Evolutionary conservation across 2,113 vertebrate species (phyloP).

Genomic region (Anarrhichthys ocellatus): DNA sequence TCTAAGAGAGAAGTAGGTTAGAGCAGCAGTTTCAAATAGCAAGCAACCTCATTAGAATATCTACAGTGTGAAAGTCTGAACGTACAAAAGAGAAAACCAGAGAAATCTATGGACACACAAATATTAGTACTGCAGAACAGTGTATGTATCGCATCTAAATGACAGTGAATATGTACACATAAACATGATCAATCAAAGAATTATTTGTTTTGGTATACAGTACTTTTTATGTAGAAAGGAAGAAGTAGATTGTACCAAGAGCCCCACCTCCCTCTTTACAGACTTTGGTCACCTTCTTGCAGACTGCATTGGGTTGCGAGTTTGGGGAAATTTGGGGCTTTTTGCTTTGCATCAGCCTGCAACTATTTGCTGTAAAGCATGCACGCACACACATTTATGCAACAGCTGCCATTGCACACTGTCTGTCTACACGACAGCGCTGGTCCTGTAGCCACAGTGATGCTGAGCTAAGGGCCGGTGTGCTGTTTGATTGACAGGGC

Average conservation of each 20-base stretch:
- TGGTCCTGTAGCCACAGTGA: slow-evolving; percentile 19
- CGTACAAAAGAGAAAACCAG: slow-evolving; percentile 9
- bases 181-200: not conserved
- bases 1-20: slow-evolving; percentile 64
- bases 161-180: slow-evolving; percentile 8
- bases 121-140: not conserved
- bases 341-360: slow-evolving; percentile 1
- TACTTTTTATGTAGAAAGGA: not conserved
- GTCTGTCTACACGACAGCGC: not conserved
- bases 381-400: slow-evolving; percentile 31
- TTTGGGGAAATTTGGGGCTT: slow-evolving; percentile 20
- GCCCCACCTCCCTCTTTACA: not conserved
- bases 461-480: slow-evolving; percentile 14
- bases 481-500: slow-evolving; percentile 61
- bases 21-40: slow-evolving; percentile 61
- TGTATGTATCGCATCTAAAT: slow-evolving; percentile 1
- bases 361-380: slow-evolving; percentile 6
- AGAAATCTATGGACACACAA: not conserved
- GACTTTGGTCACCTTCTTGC: slow-evolving; percentile 22
- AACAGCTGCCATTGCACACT: slow-evolving; percentile 12
- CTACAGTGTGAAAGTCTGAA: slow-evolving; percentile 11
- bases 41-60: slow-evolving; percentile 40
- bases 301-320: slow-evolving; percentile 1
- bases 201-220: not conserved
- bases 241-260: not conserved